Percentiles rank a stretch among this genome's conserved stretches.
Evolutionary conservation across 2,113 vertebrate genomes (phyloP).

Genomic region (Halcyon senegalensis): DNA sequence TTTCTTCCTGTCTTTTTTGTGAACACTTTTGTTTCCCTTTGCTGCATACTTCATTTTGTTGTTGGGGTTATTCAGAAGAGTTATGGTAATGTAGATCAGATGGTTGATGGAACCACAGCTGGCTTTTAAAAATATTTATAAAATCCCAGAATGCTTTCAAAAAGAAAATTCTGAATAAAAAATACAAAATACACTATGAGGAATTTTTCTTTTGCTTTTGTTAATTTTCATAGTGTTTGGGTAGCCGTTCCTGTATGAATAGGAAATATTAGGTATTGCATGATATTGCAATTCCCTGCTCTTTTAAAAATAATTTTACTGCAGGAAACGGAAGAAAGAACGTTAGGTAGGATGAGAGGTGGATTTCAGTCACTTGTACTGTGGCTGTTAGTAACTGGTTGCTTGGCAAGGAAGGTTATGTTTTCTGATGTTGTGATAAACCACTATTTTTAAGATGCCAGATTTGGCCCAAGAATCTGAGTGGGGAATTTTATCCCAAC

Average conservation of each 20-base stretch:
- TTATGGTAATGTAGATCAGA: neutral
- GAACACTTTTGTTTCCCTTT: neutral
- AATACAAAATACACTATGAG: neutral
- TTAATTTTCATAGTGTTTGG: neutral
- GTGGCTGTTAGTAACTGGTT: neutral
- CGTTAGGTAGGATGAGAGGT: neutral
- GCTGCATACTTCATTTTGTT: neutral
- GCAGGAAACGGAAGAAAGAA: neutral
- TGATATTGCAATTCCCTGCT: neutral
- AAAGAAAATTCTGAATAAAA: neutral
- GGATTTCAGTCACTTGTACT: neutral
- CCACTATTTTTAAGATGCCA: neutral
- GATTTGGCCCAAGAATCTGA: neutral
- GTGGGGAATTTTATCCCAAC: neutral
- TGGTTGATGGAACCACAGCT: slow-evolving; percentile 44
- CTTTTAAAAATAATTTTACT: neutral
- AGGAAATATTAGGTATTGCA: neutral
- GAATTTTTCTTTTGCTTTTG: neutral
- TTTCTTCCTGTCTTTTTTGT: neutral
- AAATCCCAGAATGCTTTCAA: neutral
- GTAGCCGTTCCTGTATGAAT: neutral
- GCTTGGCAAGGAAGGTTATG: neutral
- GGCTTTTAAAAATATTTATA: slow-evolving; percentile 28
- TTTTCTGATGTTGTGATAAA: neutral
- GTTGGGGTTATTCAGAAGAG: neutral